Percentiles rank a stretch among this genome's conserved stretches.
Conservation (phyloP, 1,140 invertebrate genomes). For the Colletes gigas region DNA sequence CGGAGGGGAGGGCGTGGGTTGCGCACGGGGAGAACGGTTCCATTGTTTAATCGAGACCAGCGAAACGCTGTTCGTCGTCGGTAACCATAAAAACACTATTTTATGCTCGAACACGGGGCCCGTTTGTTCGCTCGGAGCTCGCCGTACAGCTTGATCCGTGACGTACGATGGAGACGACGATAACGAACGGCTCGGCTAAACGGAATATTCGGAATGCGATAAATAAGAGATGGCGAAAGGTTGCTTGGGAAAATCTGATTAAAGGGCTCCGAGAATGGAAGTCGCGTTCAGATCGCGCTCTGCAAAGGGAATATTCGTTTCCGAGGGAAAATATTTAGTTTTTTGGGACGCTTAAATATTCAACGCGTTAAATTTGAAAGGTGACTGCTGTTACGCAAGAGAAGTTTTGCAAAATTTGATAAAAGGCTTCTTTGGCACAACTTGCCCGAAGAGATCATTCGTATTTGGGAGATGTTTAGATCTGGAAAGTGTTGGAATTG, state of each 20-base stretch:
- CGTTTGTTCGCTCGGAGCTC: slow-evolving; percentile 34
- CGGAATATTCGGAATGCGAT: slow-evolving; percentile 36
- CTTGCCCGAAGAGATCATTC: too few relatives aligned
- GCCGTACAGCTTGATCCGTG: slow-evolving; percentile 45
- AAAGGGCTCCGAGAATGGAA: neutral
- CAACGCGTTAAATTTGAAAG: too few relatives aligned
- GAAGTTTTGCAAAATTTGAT: neutral
- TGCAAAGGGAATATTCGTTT: too few relatives aligned
- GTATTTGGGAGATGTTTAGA: too few relatives aligned
- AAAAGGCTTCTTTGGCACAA: too few relatives aligned
- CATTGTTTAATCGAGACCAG: slow-evolving; percentile 77
- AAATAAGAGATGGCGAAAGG: slow-evolving; percentile 3
- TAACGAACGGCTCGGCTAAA: slow-evolving; percentile 19
- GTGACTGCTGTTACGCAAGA: too few relatives aligned
- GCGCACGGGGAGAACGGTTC: slow-evolving; percentile 59
- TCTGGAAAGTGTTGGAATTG: too few relatives aligned
- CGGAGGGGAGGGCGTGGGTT: slow-evolving; percentile 35
- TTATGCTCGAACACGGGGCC: slow-evolving; percentile 45
- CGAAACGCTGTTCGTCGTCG: slow-evolving; percentile 51
- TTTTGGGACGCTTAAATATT: too few relatives aligned
- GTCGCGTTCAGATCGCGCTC: too few relatives aligned
- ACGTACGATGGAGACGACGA: slow-evolving; percentile 37
- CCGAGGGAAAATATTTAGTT: neutral
- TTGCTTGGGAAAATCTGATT: neutral
- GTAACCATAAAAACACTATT: slow-evolving; percentile 55